These are phyloP conservation scores for Apostichopus japonicus DNA, from an alignment of 35 echinoderm and acorn worm species.

Conservation along the genomic window DNA sequence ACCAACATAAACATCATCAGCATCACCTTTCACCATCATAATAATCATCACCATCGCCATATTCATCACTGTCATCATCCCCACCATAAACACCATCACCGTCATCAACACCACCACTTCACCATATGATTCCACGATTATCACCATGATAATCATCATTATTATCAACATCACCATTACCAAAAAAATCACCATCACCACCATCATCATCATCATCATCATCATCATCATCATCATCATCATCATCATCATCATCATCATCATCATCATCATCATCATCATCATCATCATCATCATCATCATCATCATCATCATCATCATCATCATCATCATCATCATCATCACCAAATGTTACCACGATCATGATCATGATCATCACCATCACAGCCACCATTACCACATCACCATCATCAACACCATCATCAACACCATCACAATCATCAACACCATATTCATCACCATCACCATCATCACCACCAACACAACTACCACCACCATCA, in stretches of 20 bases:
- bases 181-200: too few species aligned
- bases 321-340: not conserved
- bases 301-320: not conserved
- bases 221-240: not conserved
- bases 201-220: constrained; percentile 7
- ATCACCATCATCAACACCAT: too few species aligned
- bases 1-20: not conserved
- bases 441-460: too few species aligned
- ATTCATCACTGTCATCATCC: not conserved
- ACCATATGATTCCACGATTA: not conserved
- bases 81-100: not conserved
- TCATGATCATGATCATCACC: too few species aligned
- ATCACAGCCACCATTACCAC: too few species aligned
- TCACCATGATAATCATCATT: too few species aligned
- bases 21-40: too few species aligned
- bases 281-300: not conserved
- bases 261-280: not conserved
- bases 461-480: too few species aligned
- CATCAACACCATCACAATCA: too few species aligned
- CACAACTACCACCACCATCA: too few species aligned
- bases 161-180: too few species aligned
- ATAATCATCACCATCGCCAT: too few species aligned
- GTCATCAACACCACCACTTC: not conserved
- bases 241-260: constrained; percentile 3
- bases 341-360: not conserved